A percentile compares a stretch with the other conserved stretches of the same genome.
phyloP scores from a whole-genome alignment of 2,113 vertebrate genomes.

The Oncorhynchus nerka region DNA sequence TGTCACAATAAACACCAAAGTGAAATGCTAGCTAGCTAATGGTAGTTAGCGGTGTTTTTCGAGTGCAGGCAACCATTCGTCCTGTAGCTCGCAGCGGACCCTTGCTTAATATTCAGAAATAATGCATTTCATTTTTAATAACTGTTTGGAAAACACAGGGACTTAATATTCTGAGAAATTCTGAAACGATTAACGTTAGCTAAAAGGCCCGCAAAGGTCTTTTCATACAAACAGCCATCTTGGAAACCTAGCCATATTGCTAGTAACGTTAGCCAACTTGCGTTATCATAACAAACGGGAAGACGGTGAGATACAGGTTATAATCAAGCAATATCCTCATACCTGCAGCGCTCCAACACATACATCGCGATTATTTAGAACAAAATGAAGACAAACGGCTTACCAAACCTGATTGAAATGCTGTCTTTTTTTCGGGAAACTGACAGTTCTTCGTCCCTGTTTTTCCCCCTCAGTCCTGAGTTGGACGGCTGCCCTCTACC shows the following conservation, averaged over 20 bases:
- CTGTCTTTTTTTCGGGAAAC: constrained; percentile 4
- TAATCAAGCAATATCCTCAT: not conserved
- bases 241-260: constrained; percentile 30
- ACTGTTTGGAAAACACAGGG: too few species aligned
- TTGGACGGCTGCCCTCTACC: constrained; percentile 59
- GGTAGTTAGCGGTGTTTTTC: too few species aligned
- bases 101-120: not conserved
- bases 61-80: too few species aligned
- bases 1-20: too few species aligned
- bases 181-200: not conserved
- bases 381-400: not conserved
- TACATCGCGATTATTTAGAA: not conserved
- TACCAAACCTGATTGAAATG: constrained; percentile 34
- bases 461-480: constrained; percentile 40
- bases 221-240: constrained; percentile 47
- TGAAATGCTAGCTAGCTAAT: too few species aligned
- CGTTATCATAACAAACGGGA: constrained; percentile 40
- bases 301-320: constrained; percentile 5
- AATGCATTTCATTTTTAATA: not conserved
- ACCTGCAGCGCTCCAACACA: not conserved
- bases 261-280: constrained; percentile 12
- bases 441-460: constrained; percentile 24
- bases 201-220: constrained; percentile 13
- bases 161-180: not conserved
- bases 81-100: too few species aligned